Evolutionary conservation across 2,113 vertebrate genomes (phyloP), one percentile per base, ranked within the genome.

Genomic region (Chinchilla lanigera): DNA sequence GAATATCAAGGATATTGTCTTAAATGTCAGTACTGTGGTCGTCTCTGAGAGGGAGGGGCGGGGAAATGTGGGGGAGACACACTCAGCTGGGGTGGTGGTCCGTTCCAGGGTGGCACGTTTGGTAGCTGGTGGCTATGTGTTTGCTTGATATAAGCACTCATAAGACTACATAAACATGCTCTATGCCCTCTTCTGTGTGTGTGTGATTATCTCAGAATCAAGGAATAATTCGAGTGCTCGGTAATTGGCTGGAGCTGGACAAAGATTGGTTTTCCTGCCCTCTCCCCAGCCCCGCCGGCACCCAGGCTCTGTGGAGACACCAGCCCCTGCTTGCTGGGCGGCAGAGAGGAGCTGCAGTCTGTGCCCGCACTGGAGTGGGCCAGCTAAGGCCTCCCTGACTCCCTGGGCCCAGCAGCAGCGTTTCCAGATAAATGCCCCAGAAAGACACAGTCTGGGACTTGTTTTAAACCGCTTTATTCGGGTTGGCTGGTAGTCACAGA

Each of bases 401-500:
- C 24, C 47, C 2, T 6, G 13, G 7, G 13, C 52, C 69, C 77
- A 28, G 41, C 38, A 26, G 60, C 30, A 1, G 19, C 24, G 54
- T 58, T 86, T n/a, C 78, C 92, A 60, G 47, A 5, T 17, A 41
- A 33, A 77, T 3, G 41, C 73, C 85, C 92, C 88, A 6, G 75
- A 86, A 88, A 90, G 81, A 95, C 52, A 41, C n/a, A 1, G 41
- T 10, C 50, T 44, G 14, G 7, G 50, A 54, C 94, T 97, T 85
- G n/a, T 0, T 98, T 97, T 97, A 98, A 98, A 98, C 97, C 87
- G 81, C 98, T 99, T 99, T 99, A 99, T 99, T 99, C 96, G 95
- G 98, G 97, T 94, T 96, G 97, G 96, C 97, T 98, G 98, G 97
- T 96, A 96, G 96, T 58, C 78, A 97, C 95, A 67, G 98, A 97